Base-by-base conservation (phyloP, 1,140 invertebrate species). In the Macrosteles quadrilineatus region DNA sequence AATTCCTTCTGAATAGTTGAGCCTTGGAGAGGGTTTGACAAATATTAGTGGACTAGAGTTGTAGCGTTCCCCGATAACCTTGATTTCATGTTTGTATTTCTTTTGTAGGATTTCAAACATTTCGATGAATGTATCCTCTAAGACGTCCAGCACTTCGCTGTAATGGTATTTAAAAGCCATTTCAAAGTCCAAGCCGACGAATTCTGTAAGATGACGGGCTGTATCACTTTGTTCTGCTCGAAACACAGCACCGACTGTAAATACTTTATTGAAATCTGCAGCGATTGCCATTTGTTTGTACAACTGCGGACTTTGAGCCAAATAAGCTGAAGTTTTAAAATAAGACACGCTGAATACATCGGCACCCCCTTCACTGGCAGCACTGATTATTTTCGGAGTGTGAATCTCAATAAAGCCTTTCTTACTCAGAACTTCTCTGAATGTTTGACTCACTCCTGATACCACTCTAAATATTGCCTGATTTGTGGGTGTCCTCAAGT, bases 271-370 rank as follows among this genome's bases (percentile, higher is more conserved):
- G 80, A 99, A 98, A 82, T 99, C 98, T 31, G 93, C 93, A 43
- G 96, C 95, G 75, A 99, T 98, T 0, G 97, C 96, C 97, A 99
- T 99, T 87, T 99, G 98, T 81, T 99, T 99, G 81, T 99, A 99
- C 0, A 99, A 84, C 82, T 99, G 98, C 0, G 98, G 98, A 73
- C 96, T 98, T 83, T 99, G 98, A 3, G 98, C 98, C 67, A 99
- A 84, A 80, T 97, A 99, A 4, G 97, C 98, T 14, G 89, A 93
- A 11, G 87, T 86, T 86, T 99, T 98, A 81, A 99, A 99, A 81
- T 99, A 99, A 17, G 94, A 95, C 6, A 99, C 96, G 17, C 93
- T 94, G 81, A 98, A 98, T 2, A 99, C 98, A 84, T 99, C 99
- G 1, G 98, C 98, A 31, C 98, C 98, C 68, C 98, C 98, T 83